These are phyloP conservation scores for Hyles euphorbiae DNA, from an alignment of 1,140 invertebrate genomes.

Conservation along the genomic window DNA sequence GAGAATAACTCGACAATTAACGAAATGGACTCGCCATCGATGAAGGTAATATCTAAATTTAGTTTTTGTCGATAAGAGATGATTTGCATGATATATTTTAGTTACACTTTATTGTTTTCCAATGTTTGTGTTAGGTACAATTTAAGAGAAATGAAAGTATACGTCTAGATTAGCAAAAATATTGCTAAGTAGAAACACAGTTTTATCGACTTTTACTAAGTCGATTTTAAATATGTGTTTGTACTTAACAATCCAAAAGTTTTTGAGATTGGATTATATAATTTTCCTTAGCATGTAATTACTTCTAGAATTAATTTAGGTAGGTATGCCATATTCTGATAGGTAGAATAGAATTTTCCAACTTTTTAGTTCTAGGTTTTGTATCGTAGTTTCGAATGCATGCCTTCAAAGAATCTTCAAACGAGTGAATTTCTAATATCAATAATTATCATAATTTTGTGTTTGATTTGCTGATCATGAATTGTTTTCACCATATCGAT, in stretches of 20 bases:
- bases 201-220: background rate
- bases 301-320: too few species aligned
- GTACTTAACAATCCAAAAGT: background rate
- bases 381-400: conserved; percentile 6
- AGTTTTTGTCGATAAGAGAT: background rate
- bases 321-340: too few species aligned
- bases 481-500: conserved; percentile 42
- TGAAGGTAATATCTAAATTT: conserved; percentile 81
- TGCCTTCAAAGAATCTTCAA: background rate
- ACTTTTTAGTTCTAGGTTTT: conserved; percentile 1
- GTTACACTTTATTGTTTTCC: background rate
- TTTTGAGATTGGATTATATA: background rate
- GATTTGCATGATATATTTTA: background rate
- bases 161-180: too few species aligned
- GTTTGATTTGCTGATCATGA: conserved; percentile 44
- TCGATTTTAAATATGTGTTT: conserved; percentile 2
- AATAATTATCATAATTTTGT: conserved; percentile 17
- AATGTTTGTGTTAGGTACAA: conserved; percentile 3
- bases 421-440: conserved; percentile 7
- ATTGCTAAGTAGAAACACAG: too few species aligned
- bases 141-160: background rate
- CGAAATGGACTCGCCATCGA: conserved; percentile 87
- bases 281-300: background rate
- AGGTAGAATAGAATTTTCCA: background rate
- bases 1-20: conserved; percentile 91